A percentile compares a stretch with the other conserved stretches of the same genome.
Evolutionary conservation across 2,888 invertebrate genomes (phyloP).

Genomic region (Drosophila setosimentum): DNA sequence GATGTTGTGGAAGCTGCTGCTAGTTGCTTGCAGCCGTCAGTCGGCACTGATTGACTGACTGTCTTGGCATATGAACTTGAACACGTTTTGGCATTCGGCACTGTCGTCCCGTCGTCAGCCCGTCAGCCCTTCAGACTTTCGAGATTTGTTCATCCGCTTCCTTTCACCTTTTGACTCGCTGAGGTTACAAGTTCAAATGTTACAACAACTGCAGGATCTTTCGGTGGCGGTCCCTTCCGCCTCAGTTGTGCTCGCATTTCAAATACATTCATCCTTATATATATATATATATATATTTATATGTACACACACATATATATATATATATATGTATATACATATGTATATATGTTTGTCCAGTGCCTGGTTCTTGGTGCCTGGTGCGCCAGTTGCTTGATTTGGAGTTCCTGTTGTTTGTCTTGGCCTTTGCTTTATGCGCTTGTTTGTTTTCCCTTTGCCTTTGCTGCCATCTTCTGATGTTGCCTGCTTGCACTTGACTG

Average conservation of each 20-base stretch:
- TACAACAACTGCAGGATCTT: constrained; percentile 21
- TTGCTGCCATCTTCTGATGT: constrained; percentile 34
- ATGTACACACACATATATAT: not conserved
- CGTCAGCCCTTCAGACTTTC: constrained; percentile 9
- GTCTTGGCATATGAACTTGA: constrained; percentile 52
- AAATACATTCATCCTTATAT: constrained; percentile 6
- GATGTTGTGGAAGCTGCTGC: constrained; percentile 1
- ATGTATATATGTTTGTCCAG: not conserved
- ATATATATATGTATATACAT: not conserved
- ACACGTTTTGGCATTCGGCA: constrained; percentile 55
- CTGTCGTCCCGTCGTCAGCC: constrained; percentile 6
- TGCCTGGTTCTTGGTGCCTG: constrained; percentile 11
- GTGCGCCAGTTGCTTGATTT: constrained; percentile 49
- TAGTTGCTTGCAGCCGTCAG: constrained; percentile 26
- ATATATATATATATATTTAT: constrained; percentile 6
- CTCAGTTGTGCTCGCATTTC: constrained; percentile 7
- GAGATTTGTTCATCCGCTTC: constrained; percentile 46
- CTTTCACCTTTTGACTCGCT: constrained; percentile 53
- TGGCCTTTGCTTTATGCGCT: constrained; percentile 55
- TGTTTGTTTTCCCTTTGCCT: constrained; percentile 57
- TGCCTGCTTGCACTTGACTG: constrained; percentile 61
- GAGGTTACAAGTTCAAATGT: constrained; percentile 64
- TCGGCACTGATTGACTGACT: constrained; percentile 24
- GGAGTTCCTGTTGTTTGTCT: constrained; percentile 65
- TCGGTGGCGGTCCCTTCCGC: constrained; percentile 13